Evolutionary conservation across 2,888 invertebrate species (phyloP).

Genomic region (Synergus laeviventris): DNA sequence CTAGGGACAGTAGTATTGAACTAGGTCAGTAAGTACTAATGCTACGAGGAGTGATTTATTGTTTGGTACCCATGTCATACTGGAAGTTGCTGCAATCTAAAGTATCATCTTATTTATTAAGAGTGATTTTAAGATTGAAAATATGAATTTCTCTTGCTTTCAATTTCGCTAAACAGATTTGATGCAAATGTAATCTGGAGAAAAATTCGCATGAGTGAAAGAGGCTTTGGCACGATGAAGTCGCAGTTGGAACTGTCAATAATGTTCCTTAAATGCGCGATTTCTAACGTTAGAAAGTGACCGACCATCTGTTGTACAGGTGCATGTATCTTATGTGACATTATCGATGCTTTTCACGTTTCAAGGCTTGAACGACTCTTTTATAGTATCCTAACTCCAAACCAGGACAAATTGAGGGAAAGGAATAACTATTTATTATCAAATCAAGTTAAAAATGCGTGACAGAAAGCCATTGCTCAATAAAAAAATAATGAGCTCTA

Average conservation of each 20-base stretch:
- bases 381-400: not conserved
- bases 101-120: not conserved
- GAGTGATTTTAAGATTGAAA: constrained; percentile 5
- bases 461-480: not conserved
- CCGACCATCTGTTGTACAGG: constrained; percentile 4
- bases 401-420: not conserved
- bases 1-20: too few species aligned
- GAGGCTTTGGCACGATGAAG: not conserved
- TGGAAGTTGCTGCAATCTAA: not conserved
- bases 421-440: not conserved
- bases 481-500: not conserved
- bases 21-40: too few species aligned
- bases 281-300: constrained; percentile 30
- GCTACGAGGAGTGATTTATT: too few species aligned
- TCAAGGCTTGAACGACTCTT: not conserved
- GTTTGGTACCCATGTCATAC: too few species aligned
- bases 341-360: not conserved
- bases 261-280: constrained; percentile 8
- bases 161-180: not conserved
- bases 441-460: not conserved
- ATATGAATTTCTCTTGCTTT: not conserved
- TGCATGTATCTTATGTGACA: not conserved
- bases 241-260: constrained; percentile 6
- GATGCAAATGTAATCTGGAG: not conserved
- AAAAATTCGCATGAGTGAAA: not conserved